Base-by-base conservation (phyloP, 2,888 invertebrate genomes). In the Nomada goodeniana region DNA sequence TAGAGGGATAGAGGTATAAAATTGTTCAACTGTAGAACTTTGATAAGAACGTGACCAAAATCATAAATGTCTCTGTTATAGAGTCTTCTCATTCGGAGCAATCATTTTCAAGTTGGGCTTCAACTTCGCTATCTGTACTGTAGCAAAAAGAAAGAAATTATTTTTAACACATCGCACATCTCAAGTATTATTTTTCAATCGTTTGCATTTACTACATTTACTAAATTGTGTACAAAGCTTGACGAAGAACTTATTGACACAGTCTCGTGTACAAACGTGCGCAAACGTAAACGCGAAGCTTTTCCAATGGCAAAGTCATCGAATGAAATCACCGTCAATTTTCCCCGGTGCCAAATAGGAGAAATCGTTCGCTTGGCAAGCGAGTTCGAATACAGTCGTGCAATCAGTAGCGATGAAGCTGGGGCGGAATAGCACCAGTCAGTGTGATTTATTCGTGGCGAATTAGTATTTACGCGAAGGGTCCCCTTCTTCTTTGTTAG, bases 291-390 rank as follows among this genome's bases (percentile, higher is more conserved):
- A 59, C 47, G 64, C 0, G 57, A 61, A 50, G 18, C 47, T 65
- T 61, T 61, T 59, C 47, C 20, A 47, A 47, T 11, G 18, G 18
- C 64, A 13, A n/a, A 47, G 5, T 64, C 53, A n/a, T 26, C 50
- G 65, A 64, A 70, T 72, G 50, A 70, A 68, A 80, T 72, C 65
- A 64, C 63, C 53, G 70, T 74, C 63, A 47, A 50, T 74, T 74
- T 29, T 20, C 13, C 15, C 5, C 47, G 23, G 18, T 69, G 69
- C 53, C 69, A 79, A 70, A 74, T 20, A 18, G 53, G 57, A 60
- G 69, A 29, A 55, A 64, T 61, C 63, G 63, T 55, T 15, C 20
- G 42, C 57, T 42, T 81, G 68, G 53, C 79, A 59, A 53, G 20
- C 44, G 23, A 42, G 26, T 29, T 13, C 47, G 20, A 71, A 72